Percentiles rank a stretch among this genome's conserved stretches.
These are phyloP conservation scores for Drosophila meridionalis DNA, from an alignment of 2,888 invertebrate species.

Conservation along the genomic window DNA sequence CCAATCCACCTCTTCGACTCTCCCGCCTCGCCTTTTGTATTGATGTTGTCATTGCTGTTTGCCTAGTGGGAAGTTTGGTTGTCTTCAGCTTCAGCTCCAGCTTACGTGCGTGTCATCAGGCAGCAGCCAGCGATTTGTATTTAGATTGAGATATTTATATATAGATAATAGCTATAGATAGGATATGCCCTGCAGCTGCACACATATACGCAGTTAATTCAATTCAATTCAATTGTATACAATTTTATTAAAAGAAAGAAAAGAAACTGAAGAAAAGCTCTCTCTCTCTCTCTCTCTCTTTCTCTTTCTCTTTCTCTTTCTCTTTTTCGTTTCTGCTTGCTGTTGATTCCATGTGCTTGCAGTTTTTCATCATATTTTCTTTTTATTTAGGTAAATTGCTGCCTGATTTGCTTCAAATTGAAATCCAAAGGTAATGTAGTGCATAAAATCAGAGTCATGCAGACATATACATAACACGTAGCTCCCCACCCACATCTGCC, in stretches of 20 bases:
- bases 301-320: background rate
- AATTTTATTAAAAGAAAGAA: constrained; percentile 30
- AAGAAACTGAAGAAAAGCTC: background rate
- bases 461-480: constrained; percentile 72
- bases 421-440: constrained; percentile 82
- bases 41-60: constrained; percentile 73
- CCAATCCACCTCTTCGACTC: background rate
- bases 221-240: constrained; percentile 44
- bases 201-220: constrained; percentile 47
- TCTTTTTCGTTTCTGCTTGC: constrained; percentile 39
- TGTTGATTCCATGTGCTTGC: constrained; percentile 39
- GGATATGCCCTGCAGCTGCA: constrained; percentile 23
- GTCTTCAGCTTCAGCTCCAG: constrained; percentile 52
- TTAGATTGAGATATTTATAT: constrained; percentile 41
- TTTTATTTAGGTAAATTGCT: constrained; percentile 70
- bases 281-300: too few relatives aligned
- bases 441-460: constrained; percentile 81
- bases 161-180: constrained; percentile 24
- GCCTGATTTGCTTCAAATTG: constrained; percentile 75
- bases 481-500: background rate
- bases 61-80: constrained; percentile 41
- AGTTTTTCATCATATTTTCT: constrained; percentile 51
- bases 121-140: constrained; percentile 59
- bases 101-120: constrained; percentile 65
- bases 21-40: constrained; percentile 30